A percentile compares a stretch with the other conserved stretches of the same genome.
Conservation (phyloP, 1,140 invertebrate species). For the Ceratoteleas bidentatus region DNA sequence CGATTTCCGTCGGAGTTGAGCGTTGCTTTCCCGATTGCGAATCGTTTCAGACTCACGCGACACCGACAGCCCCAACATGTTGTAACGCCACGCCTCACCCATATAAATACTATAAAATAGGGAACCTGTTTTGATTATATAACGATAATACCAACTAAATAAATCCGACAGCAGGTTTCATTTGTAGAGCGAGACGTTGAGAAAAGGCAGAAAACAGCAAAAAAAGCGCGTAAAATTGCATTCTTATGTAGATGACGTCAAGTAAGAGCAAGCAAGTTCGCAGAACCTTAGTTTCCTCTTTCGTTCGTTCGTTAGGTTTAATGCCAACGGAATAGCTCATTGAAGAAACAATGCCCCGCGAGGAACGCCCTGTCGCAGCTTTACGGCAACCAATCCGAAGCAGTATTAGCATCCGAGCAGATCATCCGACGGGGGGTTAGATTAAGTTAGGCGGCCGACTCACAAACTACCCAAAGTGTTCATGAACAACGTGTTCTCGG, state of each 20-base stretch:
- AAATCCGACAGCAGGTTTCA: conserved; percentile 58
- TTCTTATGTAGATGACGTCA: conserved; percentile 75
- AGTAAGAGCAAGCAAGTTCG: conserved; percentile 72
- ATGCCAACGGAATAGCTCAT: conserved; percentile 76
- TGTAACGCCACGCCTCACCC: conserved; percentile 12
- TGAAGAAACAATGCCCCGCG: conserved; percentile 63
- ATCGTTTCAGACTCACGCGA: too few relatives aligned
- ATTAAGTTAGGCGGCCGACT: too few relatives aligned
- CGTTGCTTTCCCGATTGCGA: too few relatives aligned
- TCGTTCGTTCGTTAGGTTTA: conserved; percentile 72
- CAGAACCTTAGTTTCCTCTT: conserved; percentile 74
- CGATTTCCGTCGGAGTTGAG: too few relatives aligned
- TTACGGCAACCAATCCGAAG: too few relatives aligned
- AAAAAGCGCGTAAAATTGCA: conserved; percentile 65
- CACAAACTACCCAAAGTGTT: conserved; percentile 79
- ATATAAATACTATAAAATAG: conserved; percentile 67
- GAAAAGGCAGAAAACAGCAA: too few relatives aligned
- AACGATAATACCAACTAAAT: conserved; percentile 52
- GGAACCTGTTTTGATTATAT: conserved; percentile 68
- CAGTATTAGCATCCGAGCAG: too few relatives aligned
- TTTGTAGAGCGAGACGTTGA: conserved; percentile 39
- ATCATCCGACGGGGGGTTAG: too few relatives aligned
- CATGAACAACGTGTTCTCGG: conserved; percentile 75
- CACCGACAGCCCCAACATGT: background rate
- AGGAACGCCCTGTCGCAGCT: conserved; percentile 75